A percentile compares a stretch with the other conserved stretches of the same genome.
Evolutionary conservation across 2,888 invertebrate genomes (phyloP).

Genomic region (Malthinus seriepunctatus): DNA sequence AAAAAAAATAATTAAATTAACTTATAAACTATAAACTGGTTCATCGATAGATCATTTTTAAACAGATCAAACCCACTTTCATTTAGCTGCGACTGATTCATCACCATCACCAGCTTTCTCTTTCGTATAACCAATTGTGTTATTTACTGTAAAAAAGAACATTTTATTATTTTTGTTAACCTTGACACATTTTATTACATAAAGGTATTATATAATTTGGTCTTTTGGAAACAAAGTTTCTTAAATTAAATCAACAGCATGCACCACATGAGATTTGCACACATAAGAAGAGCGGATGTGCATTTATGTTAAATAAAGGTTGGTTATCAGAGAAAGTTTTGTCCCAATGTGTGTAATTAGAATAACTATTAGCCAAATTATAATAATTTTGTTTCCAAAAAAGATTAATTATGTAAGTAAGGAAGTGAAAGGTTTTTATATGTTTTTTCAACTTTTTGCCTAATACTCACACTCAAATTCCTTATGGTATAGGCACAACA

Average conservation of each 20-base stretch:
- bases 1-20: not conserved
- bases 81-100: constrained; percentile 4
- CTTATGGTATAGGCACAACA: constrained; percentile 68
- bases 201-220: not conserved
- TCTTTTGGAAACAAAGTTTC: too few species aligned
- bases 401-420: too few species aligned
- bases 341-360: not conserved
- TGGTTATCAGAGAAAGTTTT: not conserved
- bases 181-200: constrained; percentile 7
- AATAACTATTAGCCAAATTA: too few species aligned
- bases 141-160: constrained; percentile 58
- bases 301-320: not conserved
- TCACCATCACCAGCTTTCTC: constrained; percentile 41
- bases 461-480: constrained; percentile 66
- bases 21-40: too few species aligned
- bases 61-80: not conserved
- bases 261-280: too few species aligned
- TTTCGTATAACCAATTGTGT: constrained; percentile 60
- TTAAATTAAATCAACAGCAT: too few species aligned
- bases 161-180: not conserved
- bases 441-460: too few species aligned
- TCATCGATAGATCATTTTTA: not conserved
- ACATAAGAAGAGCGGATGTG: too few species aligned
- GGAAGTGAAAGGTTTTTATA: too few species aligned
- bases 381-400: too few species aligned